phyloP scores from a whole-genome alignment of 2,888 invertebrate species.

The Agriopis marginaria region DNA sequence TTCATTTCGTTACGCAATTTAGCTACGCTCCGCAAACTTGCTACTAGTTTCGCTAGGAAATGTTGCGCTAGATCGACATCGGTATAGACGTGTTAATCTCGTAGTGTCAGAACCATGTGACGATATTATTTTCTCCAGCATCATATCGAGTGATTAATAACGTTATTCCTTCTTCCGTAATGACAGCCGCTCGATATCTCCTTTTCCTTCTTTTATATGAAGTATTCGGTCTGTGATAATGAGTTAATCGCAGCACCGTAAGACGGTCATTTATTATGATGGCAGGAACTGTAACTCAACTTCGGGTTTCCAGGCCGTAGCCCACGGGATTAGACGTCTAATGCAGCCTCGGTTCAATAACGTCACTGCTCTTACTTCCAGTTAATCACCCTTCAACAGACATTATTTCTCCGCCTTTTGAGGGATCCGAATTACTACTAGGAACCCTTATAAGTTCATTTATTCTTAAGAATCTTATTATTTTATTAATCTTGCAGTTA shows the following conservation, averaged over 20 bases:
- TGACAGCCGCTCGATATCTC: constrained; percentile 69
- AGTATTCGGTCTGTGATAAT: constrained; percentile 63
- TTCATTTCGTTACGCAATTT: constrained; percentile 27
- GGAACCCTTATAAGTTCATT: too few species aligned
- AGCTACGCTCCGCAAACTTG: constrained; percentile 21
- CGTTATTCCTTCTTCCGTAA: constrained; percentile 74
- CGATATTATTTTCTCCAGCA: constrained; percentile 81
- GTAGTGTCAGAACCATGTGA: constrained; percentile 81
- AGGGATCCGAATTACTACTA: too few species aligned
- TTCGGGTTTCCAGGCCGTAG: constrained; percentile 44
- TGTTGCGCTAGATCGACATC: constrained; percentile 57
- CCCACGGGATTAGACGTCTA: constrained; percentile 46
- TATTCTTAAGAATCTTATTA: too few species aligned
- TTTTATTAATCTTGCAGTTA: too few species aligned
- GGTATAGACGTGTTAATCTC: constrained; percentile 81
- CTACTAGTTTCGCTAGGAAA: constrained; percentile 31
- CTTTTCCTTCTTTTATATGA: constrained; percentile 54
- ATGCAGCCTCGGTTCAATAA: constrained; percentile 44
- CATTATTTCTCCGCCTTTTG: neutral
- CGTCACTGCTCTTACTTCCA: constrained; percentile 40
- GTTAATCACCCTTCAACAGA: constrained; percentile 29
- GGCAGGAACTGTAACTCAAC: constrained; percentile 46
- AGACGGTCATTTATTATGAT: constrained; percentile 54
- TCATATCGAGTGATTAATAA: constrained; percentile 83
- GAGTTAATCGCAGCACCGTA: constrained; percentile 61